Base-by-base conservation (phyloP, 2,888 invertebrate species). In the Neoscelio sp. region DNA sequence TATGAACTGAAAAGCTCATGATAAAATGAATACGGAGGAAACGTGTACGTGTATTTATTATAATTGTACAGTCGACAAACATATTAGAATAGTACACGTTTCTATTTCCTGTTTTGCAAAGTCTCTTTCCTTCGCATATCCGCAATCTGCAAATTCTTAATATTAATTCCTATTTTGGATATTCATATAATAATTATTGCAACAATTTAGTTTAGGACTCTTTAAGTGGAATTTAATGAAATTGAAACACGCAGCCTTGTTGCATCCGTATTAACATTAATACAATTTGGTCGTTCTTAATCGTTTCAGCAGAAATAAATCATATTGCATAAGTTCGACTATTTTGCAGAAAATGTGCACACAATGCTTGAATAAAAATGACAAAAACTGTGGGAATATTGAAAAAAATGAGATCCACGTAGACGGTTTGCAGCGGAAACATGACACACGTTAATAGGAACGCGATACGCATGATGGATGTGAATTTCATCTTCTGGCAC, bases 391-490 rank as follows among this genome's bases (percentile, higher is more conserved):
- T 40, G 75, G 44, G 40, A 73, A 58, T 54, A 33, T 6, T 4
- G 15, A 35, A 68, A 20, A 44, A 52, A 67, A 70, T 60, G 80
- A 67, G 44, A 65, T 35, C 44, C 28, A 67, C 28, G 48, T 26
- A 42, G 42, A 50, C 44, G 50, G 74, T 33, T 65, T 50, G 68
- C 70, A 74, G 62, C 79, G 68, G 44, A 75, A 73, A 71, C 38
- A 70, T 62, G 50, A 73, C 42, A 71, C 74, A 60, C 74, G 78
- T 79, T 83, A 84, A 84, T 83, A 56, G 68, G 73, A 71, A 77
- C 71, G 81, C 80, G 82, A 82, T 81, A 68, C 79, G 73, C 79
- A 52, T 81, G 81, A 83, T 83, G 75, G 73, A 84, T 83, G 81
- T 54, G 81, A 84, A 83, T 84, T 82, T 76, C 76, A 80, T 68